Evolutionary conservation across 1,140 invertebrate genomes (phyloP).

Genomic region (Saccostrea echinata): DNA sequence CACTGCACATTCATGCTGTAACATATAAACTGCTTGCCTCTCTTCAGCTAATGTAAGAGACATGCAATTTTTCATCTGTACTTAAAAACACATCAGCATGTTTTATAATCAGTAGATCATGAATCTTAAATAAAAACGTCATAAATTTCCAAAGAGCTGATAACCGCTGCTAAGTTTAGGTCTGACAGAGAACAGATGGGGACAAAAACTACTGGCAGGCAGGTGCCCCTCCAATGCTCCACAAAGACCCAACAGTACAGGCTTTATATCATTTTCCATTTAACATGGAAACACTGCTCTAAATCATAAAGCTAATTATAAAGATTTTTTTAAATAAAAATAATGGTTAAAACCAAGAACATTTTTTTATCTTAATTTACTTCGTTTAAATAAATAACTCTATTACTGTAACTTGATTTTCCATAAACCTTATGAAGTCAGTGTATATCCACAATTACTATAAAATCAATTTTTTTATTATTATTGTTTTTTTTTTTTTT

Average conservation of each 20-base stretch:
- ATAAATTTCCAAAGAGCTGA: slow-evolving; percentile 6
- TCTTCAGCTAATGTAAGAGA: neutral
- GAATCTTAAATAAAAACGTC: neutral
- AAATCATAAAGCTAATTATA: too few relatives aligned
- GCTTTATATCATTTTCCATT: neutral
- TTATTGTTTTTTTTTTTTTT: too few relatives aligned
- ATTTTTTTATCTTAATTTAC: too few relatives aligned
- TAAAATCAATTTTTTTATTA: too few relatives aligned
- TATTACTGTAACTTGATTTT: too few relatives aligned
- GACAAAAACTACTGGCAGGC: slow-evolving; percentile 14
- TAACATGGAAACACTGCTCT: too few relatives aligned
- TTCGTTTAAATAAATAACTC: too few relatives aligned
- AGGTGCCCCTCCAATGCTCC: neutral
- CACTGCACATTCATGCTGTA: neutral
- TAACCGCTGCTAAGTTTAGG: neutral
- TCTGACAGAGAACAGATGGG: slow-evolving; percentile 8
- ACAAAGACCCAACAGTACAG: neutral
- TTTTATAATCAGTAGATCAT: neutral
- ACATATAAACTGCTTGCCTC: neutral
- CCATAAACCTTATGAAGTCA: too few relatives aligned
- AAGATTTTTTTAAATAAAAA: too few relatives aligned
- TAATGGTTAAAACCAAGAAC: too few relatives aligned
- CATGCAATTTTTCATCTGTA: neutral
- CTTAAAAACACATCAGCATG: neutral
- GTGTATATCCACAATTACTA: too few relatives aligned